phyloP scores from a whole-genome alignment of 30 jellyfish, hydroid and myxozoan genomes.

The Turritopsis dohrnii region DNA sequence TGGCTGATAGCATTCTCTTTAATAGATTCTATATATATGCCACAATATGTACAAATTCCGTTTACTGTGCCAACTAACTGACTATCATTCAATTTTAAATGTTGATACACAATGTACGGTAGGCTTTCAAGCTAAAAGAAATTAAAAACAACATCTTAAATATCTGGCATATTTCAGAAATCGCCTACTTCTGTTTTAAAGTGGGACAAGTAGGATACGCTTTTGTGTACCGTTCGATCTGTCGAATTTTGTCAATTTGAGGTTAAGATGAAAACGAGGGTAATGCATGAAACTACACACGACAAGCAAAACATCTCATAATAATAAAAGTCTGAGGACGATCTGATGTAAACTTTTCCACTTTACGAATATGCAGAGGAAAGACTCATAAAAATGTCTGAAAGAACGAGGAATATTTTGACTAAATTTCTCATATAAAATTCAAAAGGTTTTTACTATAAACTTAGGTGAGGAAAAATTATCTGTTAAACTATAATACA shows the following conservation, averaged over 20 bases:
- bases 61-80: constrained; percentile 55
- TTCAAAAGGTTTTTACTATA: no score
- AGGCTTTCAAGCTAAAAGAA: constrained; percentile 67
- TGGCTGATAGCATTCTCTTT: constrained; percentile 64
- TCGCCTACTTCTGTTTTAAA: not conserved
- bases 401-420: no score
- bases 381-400: no score
- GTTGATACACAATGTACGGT: constrained; percentile 64
- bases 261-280: not conserved
- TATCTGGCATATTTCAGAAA: not conserved
- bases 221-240: not conserved
- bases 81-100: constrained; percentile 57
- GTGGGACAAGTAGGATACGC: not conserved
- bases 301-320: not conserved
- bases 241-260: not conserved
- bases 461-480: no score
- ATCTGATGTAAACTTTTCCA: no score
- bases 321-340: no score
- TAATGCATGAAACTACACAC: not conserved
- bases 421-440: no score
- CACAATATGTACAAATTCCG: constrained; percentile 81
- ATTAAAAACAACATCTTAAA: not conserved
- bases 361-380: no score
- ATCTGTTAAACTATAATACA: no score
- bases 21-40: constrained; percentile 68